These are phyloP conservation scores for Psophia crepitans DNA, from an alignment of 2,113 vertebrate species.

Conservation along the genomic window DNA sequence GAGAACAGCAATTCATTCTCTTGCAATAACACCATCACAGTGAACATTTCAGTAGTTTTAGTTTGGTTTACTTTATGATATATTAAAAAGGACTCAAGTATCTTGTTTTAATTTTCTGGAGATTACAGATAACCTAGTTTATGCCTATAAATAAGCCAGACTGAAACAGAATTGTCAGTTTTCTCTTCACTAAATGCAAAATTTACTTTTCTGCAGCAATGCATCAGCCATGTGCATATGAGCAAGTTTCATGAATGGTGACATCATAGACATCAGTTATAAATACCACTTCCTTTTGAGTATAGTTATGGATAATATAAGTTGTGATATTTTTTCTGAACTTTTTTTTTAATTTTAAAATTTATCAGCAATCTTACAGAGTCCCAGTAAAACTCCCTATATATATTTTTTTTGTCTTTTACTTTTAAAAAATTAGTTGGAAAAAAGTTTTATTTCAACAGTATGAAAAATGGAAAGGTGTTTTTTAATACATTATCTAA, in stretches of 20 bases:
- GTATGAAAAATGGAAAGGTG: not conserved
- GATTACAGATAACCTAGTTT: not conserved
- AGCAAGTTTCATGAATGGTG: not conserved
- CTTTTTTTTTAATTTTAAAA: not conserved
- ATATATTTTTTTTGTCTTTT: not conserved
- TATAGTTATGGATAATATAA: not conserved
- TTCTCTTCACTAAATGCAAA: not conserved
- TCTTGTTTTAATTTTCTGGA: not conserved
- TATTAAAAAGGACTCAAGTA: not conserved
- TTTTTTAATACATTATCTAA: not conserved
- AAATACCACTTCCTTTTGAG: not conserved
- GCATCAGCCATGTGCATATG: not conserved
- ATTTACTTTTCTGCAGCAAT: not conserved
- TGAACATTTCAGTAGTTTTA: not conserved
- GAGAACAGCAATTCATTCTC: not conserved
- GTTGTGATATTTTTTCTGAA: not conserved
- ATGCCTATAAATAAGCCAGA: not conserved
- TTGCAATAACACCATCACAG: not conserved
- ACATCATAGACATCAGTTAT: not conserved
- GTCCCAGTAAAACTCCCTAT: not conserved
- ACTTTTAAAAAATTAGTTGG: not conserved
- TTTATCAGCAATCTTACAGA: not conserved
- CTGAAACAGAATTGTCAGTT: not conserved
- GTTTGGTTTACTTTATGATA: not conserved
- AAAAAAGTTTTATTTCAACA: not conserved